Conservation (phyloP, 2,888 invertebrate species). For the Acrobasis consociella region DNA sequence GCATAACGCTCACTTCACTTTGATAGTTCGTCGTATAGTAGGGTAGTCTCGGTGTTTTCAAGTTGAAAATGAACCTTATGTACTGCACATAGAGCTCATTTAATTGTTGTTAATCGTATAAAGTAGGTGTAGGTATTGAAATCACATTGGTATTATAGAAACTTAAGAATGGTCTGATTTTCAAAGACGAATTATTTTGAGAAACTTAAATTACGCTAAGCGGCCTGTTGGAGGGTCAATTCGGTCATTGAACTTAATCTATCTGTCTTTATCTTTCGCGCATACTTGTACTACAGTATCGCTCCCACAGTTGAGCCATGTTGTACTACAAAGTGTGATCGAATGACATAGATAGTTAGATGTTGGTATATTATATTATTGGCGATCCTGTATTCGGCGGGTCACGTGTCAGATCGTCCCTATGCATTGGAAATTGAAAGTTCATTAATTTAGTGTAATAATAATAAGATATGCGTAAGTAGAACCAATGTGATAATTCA, state of each 20-base stretch:
- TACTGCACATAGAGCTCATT: neutral
- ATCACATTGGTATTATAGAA: neutral
- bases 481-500: conserved; percentile 13
- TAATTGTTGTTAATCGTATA: neutral
- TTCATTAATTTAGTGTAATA: neutral
- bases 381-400: too few relatives aligned
- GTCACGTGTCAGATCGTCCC: too few relatives aligned
- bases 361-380: too few relatives aligned
- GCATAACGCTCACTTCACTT: neutral
- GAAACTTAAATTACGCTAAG: neutral
- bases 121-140: neutral
- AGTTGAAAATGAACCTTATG: neutral
- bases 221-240: neutral
- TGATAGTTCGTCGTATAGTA: neutral
- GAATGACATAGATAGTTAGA: too few relatives aligned
- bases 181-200: neutral
- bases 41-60: too few relatives aligned
- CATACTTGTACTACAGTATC: neutral
- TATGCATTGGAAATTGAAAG: too few relatives aligned
- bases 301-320: neutral
- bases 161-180: too few relatives aligned
- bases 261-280: neutral
- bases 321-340: too few relatives aligned
- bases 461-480: neutral
- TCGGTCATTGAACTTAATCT: neutral